Conservation (phyloP, 2,888 invertebrate genomes). For the Micropterix aruncella region DNA sequence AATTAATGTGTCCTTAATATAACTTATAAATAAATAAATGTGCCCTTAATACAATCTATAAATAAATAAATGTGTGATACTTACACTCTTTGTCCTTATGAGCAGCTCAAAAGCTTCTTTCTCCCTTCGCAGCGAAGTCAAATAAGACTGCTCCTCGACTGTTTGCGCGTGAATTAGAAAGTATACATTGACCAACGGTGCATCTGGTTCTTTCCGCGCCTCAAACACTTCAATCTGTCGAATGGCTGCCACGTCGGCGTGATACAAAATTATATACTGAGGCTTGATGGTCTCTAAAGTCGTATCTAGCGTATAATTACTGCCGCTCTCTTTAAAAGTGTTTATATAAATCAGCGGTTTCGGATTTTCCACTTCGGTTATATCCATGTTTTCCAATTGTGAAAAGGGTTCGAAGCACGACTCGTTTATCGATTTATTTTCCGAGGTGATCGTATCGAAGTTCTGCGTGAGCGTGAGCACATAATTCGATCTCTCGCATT, state of each 20-base stretch:
- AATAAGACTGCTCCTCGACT: slow-evolving; percentile 92
- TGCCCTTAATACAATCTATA: no score
- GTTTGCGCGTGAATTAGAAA: slow-evolving; percentile 85
- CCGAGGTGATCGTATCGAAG: slow-evolving; percentile 14
- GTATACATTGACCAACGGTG: slow-evolving; percentile 56
- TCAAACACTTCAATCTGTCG: slow-evolving; percentile 83
- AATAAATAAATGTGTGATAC: no score
- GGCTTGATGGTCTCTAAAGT: slow-evolving; percentile 57
- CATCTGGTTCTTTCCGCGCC: slow-evolving; percentile 34
- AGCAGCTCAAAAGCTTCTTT: slow-evolving; percentile 89
- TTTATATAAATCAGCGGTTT: slow-evolving; percentile 62
- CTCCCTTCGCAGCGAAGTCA: slow-evolving; percentile 80
- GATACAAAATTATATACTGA: slow-evolving; percentile 78
- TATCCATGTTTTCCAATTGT: slow-evolving; percentile 54
- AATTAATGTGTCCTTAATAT: no score
- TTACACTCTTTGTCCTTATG: slow-evolving; percentile 83
- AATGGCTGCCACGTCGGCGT: slow-evolving; percentile 74
- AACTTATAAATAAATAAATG: no score
- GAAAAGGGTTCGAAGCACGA: slow-evolving; percentile 46
- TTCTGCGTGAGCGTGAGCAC: slow-evolving; percentile 55
- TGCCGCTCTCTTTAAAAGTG: slow-evolving; percentile 61
- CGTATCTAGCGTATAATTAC: slow-evolving; percentile 55
- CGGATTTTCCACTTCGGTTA: slow-evolving; percentile 44
- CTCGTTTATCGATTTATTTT: slow-evolving; percentile 21
- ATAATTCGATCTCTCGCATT: slow-evolving; percentile 46